These are phyloP conservation scores for Latrodectus hesperus DNA, from an alignment of 2,888 invertebrate species.

Conservation along the genomic window DNA sequence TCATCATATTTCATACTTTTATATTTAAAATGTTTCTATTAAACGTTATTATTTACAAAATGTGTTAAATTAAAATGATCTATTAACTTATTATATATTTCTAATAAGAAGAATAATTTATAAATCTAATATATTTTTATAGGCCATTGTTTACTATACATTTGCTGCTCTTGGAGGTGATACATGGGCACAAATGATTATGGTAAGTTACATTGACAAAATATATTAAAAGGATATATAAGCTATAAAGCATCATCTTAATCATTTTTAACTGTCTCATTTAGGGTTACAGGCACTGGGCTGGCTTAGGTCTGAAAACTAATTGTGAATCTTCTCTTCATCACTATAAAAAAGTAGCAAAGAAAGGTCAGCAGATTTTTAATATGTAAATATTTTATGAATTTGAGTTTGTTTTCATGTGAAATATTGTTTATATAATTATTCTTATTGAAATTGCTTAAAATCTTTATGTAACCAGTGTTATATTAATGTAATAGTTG, in stretches of 20 bases:
- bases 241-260: background rate
- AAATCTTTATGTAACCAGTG: too few species aligned
- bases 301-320: constrained; percentile 89
- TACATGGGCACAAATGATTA: constrained; percentile 95
- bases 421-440: too few species aligned
- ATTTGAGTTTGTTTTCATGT: too few species aligned
- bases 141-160: constrained; percentile 90
- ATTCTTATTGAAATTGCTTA: too few species aligned
- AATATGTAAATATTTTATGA: background rate
- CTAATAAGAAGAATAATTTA: too few species aligned
- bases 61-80: too few species aligned
- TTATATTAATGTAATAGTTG: too few species aligned
- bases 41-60: too few species aligned
- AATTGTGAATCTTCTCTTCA: constrained; percentile 94
- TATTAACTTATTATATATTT: too few species aligned
- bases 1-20: too few species aligned
- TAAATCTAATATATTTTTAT: background rate
- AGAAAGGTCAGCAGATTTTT: constrained; percentile 81
- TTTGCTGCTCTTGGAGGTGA: constrained; percentile 93
- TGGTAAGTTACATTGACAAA: constrained; percentile 76
- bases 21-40: too few species aligned
- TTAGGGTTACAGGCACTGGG: constrained; percentile 92
- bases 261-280: constrained; percentile 26
- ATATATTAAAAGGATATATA: background rate
- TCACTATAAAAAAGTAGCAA: constrained; percentile 92